Evolutionary conservation across 2,113 vertebrate genomes (phyloP).

Genomic region (Anseranas semipalmata): DNA sequence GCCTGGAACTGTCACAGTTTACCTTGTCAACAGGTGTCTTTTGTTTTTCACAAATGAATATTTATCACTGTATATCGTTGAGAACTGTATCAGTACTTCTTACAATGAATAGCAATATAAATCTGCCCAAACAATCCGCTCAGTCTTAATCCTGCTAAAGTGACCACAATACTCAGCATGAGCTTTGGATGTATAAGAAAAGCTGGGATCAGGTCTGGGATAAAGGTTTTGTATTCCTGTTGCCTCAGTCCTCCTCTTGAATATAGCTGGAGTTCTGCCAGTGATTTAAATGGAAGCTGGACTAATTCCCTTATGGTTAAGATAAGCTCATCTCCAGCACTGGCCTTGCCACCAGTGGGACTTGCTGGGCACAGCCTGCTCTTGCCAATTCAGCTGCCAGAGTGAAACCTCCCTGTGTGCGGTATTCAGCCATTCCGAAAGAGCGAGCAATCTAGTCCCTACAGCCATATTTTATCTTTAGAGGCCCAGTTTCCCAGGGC

Average conservation of each 20-base stretch:
- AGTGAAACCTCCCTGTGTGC: background rate
- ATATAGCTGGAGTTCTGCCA: constrained; percentile 46
- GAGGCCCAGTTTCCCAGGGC: background rate
- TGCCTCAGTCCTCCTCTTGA: constrained; percentile 42
- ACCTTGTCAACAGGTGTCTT: constrained; percentile 52
- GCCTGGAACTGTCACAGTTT: background rate
- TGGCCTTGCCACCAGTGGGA: constrained; percentile 1
- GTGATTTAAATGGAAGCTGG: constrained; percentile 18
- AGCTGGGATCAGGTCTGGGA: constrained; percentile 27
- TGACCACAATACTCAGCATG: constrained; percentile 47
- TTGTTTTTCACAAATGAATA: constrained; percentile 4
- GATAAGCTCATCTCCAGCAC: constrained; percentile 9
- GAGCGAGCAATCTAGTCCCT: background rate
- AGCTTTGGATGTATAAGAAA: constrained; percentile 30
- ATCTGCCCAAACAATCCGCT: constrained; percentile 24
- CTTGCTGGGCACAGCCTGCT: background rate
- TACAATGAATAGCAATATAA: constrained; percentile 7
- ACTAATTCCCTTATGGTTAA: constrained; percentile 44
- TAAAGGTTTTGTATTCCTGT: constrained; percentile 30
- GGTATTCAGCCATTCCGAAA: background rate
- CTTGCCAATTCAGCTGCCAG: background rate
- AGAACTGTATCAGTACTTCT: constrained; percentile 20
- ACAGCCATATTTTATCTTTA: background rate
- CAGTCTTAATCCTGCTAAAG: constrained; percentile 57
- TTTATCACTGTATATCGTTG: background rate